Evolutionary conservation across 1,140 invertebrate species (phyloP).

Genomic region (Bombyx mandarina): DNA sequence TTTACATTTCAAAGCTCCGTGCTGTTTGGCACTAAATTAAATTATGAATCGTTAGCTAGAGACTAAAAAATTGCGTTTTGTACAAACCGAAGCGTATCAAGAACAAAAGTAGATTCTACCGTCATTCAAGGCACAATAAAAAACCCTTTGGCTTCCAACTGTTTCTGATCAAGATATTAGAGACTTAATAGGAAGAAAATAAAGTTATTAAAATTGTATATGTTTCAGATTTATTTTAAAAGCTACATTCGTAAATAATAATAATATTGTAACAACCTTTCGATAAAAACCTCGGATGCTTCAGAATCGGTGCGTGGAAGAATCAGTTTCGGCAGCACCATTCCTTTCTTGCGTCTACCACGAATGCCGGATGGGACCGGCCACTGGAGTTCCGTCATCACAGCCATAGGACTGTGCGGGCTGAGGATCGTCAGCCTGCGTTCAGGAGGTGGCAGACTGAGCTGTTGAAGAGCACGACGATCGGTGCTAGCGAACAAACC

Average conservation of each 20-base stretch:
- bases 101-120: too few relatives aligned
- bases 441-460: conserved; percentile 78
- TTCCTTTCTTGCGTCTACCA: conserved; percentile 78
- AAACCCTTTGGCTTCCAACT: too few relatives aligned
- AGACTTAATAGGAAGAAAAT: too few relatives aligned
- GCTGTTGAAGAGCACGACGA: conserved; percentile 74
- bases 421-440: conserved; percentile 80
- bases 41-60: too few relatives aligned
- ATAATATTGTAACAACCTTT: conserved; percentile 50
- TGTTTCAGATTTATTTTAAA: too few relatives aligned
- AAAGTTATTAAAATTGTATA: too few relatives aligned
- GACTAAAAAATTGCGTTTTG: too few relatives aligned
- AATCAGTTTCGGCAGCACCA: conserved; percentile 82
- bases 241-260: conserved; percentile 6
- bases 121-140: too few relatives aligned
- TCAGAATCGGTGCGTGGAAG: conserved; percentile 81
- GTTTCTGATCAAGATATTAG: too few relatives aligned
- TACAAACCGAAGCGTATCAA: too few relatives aligned
- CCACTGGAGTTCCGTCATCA: conserved; percentile 73
- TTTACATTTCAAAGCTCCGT: too few relatives aligned
- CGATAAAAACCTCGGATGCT: conserved; percentile 73
- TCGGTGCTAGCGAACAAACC: conserved; percentile 77
- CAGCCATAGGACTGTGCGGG: conserved; percentile 78
- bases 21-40: too few relatives aligned
- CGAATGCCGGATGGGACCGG: conserved; percentile 75